Evolutionary conservation across 2,797 vertebrate species (phyloP), one percentile per base, ranked within the genome.

Genomic region (Gobio occitaniae): DNA sequence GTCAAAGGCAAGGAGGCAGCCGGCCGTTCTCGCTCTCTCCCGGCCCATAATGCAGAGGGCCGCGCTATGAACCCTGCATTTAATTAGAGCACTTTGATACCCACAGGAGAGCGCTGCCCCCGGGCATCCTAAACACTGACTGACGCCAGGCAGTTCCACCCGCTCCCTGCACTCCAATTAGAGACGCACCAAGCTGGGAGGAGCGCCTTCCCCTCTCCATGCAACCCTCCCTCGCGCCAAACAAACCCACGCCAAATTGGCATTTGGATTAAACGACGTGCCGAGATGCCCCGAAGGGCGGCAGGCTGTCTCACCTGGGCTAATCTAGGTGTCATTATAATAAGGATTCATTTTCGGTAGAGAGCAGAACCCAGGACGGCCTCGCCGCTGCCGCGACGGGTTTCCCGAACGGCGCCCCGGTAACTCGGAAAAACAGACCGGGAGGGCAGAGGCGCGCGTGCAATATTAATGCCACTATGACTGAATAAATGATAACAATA

Each of bases 71-170:
- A 97, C 96, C 96, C 97, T 96, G 96, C 97, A 97, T 99, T 99
- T 99, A 99, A 99, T 99, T 99, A 99, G 97, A 96, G 92, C 96
- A 97, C 98, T 98, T 99, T 99, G 98, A 99, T 99, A 98, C 98
- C 97, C 97, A 97, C 96, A 98, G 98, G 98, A 99, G 94, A 93
- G 96, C 96, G 96, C 96, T 96, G 97, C 97, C 98, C 96, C 95
- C 91, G 97, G 98, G 97, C 97, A 98, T 98, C 97, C 97, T 96
- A 98, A 99, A 99, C 97, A 97, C 96, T 96, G 97, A 97, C 97
- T 97, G 98, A 98, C 97, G 98, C 97, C 96, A 95, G 95, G 94
- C 96, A 96, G 95, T 95, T 96, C 96, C 94, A 95, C 96, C 97
- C 95, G 96, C 96, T 98, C 95, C 95, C 97, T 96, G 96, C 96